phyloP scores from a whole-genome alignment of 2,797 vertebrate species.

The Chelidonichthys spinosus region DNA sequence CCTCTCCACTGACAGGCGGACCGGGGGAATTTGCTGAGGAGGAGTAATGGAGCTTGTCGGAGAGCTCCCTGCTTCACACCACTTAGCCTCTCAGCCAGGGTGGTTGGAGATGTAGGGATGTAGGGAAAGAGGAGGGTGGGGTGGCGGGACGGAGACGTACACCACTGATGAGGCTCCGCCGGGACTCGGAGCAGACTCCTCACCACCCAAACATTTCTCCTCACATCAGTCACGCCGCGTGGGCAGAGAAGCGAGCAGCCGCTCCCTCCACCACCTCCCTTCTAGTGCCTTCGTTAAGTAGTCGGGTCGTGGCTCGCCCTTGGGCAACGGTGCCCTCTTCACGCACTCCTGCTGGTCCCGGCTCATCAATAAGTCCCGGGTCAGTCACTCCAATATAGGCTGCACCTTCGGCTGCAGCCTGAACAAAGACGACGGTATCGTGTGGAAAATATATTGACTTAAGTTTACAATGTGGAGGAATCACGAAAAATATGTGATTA shows the following conservation, averaged over 20 bases:
- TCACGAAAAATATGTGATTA: background rate
- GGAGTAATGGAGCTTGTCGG: conserved; percentile 84
- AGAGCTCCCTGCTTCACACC: conserved; percentile 82
- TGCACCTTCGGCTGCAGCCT: conserved; percentile 14
- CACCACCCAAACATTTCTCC: conserved; percentile 85
- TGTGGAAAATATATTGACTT: background rate
- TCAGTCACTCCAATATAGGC: conserved; percentile 50
- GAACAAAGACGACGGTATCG: conserved; percentile 1
- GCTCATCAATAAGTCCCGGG: conserved; percentile 78
- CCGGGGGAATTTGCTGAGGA: conserved; percentile 71
- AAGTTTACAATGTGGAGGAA: background rate
- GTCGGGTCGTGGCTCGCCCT: conserved; percentile 23
- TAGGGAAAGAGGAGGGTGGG: background rate
- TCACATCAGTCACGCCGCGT: conserved; percentile 78
- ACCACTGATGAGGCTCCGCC: conserved; percentile 71
- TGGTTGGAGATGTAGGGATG: conserved; percentile 52
- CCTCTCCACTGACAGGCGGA: conserved; percentile 77
- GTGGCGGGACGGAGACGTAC: conserved; percentile 29
- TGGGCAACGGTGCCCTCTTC: conserved; percentile 42
- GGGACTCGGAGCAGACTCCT: conserved; percentile 71
- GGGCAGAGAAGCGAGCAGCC: conserved; percentile 58
- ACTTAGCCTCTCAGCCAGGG: conserved; percentile 79
- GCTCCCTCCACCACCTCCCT: conserved; percentile 35
- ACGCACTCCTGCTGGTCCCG: conserved; percentile 72
- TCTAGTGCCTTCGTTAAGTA: conserved; percentile 49